Conservation (phyloP, 2,797 vertebrate genomes). For the Lerista edwardsae region DNA sequence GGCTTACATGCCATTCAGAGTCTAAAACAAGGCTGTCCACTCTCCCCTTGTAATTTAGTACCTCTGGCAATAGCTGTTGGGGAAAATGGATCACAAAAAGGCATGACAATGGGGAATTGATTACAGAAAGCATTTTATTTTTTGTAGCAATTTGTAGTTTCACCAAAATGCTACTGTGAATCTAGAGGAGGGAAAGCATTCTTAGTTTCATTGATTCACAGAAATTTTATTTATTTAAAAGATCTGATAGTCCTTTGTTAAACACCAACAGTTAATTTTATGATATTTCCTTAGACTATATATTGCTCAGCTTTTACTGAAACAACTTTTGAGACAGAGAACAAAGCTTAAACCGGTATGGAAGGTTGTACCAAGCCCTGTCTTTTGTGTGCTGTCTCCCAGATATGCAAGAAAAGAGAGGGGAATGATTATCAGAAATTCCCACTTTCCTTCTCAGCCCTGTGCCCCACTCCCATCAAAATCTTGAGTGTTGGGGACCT, state of each 20-base stretch:
- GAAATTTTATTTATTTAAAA: too few relatives aligned
- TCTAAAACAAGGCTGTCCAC: constrained; percentile 51
- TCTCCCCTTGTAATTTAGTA: constrained; percentile 47
- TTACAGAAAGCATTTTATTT: constrained; percentile 53
- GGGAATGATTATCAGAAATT: too few relatives aligned
- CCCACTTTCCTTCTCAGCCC: too few relatives aligned
- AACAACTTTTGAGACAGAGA: background rate
- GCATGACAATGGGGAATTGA: constrained; percentile 65
- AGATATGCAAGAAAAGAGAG: too few relatives aligned
- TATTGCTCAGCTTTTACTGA: background rate
- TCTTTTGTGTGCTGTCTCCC: too few relatives aligned
- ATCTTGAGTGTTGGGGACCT: too few relatives aligned
- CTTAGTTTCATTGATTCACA: too few relatives aligned
- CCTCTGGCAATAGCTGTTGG: constrained; percentile 67
- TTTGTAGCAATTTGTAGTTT: background rate
- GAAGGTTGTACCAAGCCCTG: too few relatives aligned
- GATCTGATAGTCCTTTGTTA: too few relatives aligned
- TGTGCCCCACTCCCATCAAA: too few relatives aligned
- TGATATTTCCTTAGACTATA: background rate
- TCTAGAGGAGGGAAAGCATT: constrained; percentile 30
- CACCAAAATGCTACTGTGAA: constrained; percentile 49
- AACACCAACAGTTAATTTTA: too few relatives aligned
- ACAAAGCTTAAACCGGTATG: constrained; percentile 2
- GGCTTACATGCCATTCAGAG: constrained; percentile 38
- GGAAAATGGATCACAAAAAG: constrained; percentile 64